Evolutionary conservation across 2,888 invertebrate species (phyloP).

Genomic region (Nipponacmea schrenckii): DNA sequence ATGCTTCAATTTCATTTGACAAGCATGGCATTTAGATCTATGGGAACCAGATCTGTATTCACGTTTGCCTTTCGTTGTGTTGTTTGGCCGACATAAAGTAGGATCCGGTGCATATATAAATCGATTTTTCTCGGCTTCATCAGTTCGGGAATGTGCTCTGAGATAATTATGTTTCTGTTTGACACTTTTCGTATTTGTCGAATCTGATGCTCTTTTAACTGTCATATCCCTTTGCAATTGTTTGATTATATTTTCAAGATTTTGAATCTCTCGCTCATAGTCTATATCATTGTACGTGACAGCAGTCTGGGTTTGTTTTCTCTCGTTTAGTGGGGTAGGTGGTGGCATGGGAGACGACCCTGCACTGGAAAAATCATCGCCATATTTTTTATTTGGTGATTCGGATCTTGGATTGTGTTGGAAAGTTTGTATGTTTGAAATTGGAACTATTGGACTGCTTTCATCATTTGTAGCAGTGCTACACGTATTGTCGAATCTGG

Average conservation of each 20-base stretch:
- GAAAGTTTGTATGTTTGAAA: neutral
- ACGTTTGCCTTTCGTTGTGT: neutral
- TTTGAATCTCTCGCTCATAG: conserved; percentile 10
- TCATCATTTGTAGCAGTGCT: neutral
- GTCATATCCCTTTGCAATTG: conserved; percentile 7
- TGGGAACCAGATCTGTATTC: neutral
- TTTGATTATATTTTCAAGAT: conserved; percentile 11
- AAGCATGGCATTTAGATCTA: conserved; percentile 35
- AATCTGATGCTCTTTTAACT: neutral
- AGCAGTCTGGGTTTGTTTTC: neutral
- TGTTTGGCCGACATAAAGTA: too few relatives aligned
- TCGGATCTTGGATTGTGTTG: neutral
- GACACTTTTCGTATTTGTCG: neutral
- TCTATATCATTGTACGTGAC: conserved; percentile 1
- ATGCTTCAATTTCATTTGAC: conserved; percentile 40
- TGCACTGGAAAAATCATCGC: neutral
- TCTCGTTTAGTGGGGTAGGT: neutral
- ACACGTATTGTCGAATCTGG: neutral
- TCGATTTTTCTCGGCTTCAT: neutral
- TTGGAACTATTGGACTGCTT: neutral
- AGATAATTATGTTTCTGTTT: conserved; percentile 15
- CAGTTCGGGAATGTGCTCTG: conserved; percentile 10
- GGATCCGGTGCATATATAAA: conserved; percentile 12
- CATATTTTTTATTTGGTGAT: neutral
- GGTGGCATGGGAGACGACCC: neutral